Percentiles rank a stretch among this genome's conserved stretches.
These are phyloP conservation scores for Brachyptera risi DNA, from an alignment of 2,888 invertebrate species.

Conservation along the genomic window DNA sequence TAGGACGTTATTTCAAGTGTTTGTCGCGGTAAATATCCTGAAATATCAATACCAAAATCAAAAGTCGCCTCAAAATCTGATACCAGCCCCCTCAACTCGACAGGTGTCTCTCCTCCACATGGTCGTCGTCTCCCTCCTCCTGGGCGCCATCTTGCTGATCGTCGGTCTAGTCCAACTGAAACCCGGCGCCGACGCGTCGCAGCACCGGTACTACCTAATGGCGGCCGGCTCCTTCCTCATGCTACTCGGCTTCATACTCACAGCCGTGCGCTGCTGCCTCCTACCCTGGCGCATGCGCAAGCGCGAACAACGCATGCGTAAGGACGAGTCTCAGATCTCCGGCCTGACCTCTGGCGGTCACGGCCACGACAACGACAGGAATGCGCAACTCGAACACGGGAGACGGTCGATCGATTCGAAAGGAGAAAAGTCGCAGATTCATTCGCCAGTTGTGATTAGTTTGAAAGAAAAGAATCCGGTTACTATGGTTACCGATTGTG, in stretches of 20 bases:
- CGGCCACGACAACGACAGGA: background rate
- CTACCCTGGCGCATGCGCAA: constrained; percentile 38
- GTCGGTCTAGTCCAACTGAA: constrained; percentile 73
- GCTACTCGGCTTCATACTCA: constrained; percentile 58
- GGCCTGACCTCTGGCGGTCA: background rate
- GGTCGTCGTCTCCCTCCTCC: constrained; percentile 66
- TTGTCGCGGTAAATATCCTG: too few species aligned
- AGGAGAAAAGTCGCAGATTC: background rate
- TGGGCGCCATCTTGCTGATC: constrained; percentile 69
- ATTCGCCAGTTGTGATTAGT: constrained; percentile 7
- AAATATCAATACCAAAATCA: too few species aligned
- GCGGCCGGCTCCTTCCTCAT: constrained; percentile 62
- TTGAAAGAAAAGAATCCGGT: constrained; percentile 1
- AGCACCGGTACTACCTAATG: constrained; percentile 61
- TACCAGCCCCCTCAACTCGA: too few species aligned
- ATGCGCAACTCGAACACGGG: background rate
- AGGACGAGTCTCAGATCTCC: constrained; percentile 17
- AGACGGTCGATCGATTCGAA: background rate
- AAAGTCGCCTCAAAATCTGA: too few species aligned
- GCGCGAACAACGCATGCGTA: constrained; percentile 22
- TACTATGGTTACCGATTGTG: background rate
- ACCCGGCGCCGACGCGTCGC: constrained; percentile 71
- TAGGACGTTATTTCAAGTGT: too few species aligned
- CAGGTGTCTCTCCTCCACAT: constrained; percentile 70
- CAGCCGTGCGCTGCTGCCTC: constrained; percentile 62